A percentile compares a stretch with the other conserved stretches of the same genome.
phyloP scores from a whole-genome alignment of 1,140 invertebrate species.

The Asbolus verrucosus region DNA sequence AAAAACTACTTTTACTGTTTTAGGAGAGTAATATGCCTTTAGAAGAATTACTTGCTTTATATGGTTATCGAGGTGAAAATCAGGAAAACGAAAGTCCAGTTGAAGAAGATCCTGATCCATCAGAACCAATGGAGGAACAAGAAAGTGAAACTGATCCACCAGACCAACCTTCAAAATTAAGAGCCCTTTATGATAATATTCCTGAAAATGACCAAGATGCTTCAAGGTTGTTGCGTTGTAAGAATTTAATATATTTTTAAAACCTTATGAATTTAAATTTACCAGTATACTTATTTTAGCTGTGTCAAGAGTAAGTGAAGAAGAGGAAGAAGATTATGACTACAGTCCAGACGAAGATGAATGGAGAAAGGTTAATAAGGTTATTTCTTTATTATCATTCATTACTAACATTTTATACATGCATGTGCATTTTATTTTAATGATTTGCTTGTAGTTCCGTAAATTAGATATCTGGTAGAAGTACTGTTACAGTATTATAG shows the following conservation, averaged over 20 bases:
- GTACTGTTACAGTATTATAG: constrained; percentile 1
- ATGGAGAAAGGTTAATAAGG: constrained; percentile 72
- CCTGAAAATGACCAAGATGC: constrained; percentile 61
- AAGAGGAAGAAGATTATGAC: constrained; percentile 81
- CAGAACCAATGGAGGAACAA: constrained; percentile 57
- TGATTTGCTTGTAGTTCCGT: neutral
- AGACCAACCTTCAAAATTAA: constrained; percentile 59
- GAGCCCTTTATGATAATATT: constrained; percentile 60
- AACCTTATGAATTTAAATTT: constrained; percentile 32
- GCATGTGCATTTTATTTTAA: constrained; percentile 33
- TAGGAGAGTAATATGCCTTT: constrained; percentile 92
- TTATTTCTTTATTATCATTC: constrained; percentile 54
- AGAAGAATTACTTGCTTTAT: constrained; percentile 90
- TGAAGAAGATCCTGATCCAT: constrained; percentile 52
- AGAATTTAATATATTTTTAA: constrained; percentile 44
- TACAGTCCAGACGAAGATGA: constrained; percentile 83
- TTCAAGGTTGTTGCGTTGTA: constrained; percentile 61
- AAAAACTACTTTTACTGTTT: constrained; percentile 17
- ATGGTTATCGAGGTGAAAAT: constrained; percentile 75
- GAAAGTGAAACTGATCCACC: constrained; percentile 57
- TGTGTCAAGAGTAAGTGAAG: constrained; percentile 75
- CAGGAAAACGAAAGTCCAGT: constrained; percentile 63
- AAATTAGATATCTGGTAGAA: constrained; percentile 20
- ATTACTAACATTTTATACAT: constrained; percentile 44
- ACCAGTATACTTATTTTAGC: constrained; percentile 66